These are phyloP conservation scores for Hapalemur alaotrensis DNA, from an alignment of 2,797 vertebrate genomes.

Conservation along the genomic window DNA sequence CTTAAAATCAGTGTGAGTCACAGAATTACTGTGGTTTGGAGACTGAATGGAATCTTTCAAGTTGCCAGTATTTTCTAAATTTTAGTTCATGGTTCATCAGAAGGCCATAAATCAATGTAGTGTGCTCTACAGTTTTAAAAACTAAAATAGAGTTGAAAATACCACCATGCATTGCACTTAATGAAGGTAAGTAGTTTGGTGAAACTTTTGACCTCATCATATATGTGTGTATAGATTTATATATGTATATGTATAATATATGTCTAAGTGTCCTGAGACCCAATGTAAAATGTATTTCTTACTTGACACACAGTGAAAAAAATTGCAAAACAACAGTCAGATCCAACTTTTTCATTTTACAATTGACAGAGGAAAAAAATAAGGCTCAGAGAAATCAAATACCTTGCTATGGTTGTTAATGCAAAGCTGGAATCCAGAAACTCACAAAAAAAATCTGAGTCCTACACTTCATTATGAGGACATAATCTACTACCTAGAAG, in stretches of 20 bases:
- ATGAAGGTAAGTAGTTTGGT: background rate
- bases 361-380: background rate
- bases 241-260: background rate
- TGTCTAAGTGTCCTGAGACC: background rate
- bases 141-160: constrained; percentile 35
- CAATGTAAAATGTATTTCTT: background rate
- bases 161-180: background rate
- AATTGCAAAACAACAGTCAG: background rate
- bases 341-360: background rate
- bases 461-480: background rate
- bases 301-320: background rate
- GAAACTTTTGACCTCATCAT: constrained; percentile 3
- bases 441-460: background rate
- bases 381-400: constrained; percentile 3
- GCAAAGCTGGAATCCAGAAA: background rate
- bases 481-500: background rate
- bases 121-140: background rate
- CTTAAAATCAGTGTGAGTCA: constrained; percentile 8
- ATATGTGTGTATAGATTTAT: background rate
- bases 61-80: constrained; percentile 29
- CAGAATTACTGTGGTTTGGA: background rate
- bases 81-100: background rate
- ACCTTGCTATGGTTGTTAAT: background rate
- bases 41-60: constrained; percentile 7
- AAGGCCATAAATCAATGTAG: background rate